Conservation (phyloP, 1,140 invertebrate species). For the Aethina tumida region DNA sequence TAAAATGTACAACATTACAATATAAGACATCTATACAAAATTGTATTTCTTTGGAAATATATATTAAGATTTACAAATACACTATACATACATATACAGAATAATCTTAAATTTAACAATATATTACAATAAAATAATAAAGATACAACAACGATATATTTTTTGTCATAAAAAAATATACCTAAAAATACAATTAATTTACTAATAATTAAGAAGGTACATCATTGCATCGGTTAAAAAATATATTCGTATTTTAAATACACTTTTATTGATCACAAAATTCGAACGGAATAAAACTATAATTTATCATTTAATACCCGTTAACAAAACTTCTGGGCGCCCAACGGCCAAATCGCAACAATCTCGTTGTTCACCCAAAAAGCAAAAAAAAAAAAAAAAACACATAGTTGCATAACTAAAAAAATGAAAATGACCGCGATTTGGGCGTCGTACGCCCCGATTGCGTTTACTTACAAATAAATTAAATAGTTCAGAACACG, state of each 20-base stretch:
- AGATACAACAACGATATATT: constrained; percentile 29
- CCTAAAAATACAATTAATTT: constrained; percentile 20
- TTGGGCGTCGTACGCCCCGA: background rate
- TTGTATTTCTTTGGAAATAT: constrained; percentile 29
- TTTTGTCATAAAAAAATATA: constrained; percentile 29
- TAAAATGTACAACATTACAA: constrained; percentile 29
- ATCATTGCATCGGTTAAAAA: constrained; percentile 23
- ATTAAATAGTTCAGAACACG: constrained; percentile 14
- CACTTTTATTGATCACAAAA: constrained; percentile 29
- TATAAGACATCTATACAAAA: constrained; percentile 26
- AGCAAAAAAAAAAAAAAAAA: constrained; percentile 7
- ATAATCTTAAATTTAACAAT: constrained; percentile 21
- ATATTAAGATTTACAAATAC: constrained; percentile 29
- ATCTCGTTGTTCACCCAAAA: constrained; percentile 14
- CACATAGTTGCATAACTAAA: constrained; percentile 7
- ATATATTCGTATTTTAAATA: constrained; percentile 25
- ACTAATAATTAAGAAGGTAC: constrained; percentile 26
- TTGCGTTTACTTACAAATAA: constrained; percentile 11
- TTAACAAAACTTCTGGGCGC: constrained; percentile 22
- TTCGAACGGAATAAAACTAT: constrained; percentile 34
- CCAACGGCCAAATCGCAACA: background rate
- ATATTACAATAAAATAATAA: constrained; percentile 30
- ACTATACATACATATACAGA: constrained; percentile 28
- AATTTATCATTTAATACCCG: constrained; percentile 33
- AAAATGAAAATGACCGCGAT: constrained; percentile 5